Conservation (phyloP, 1,140 invertebrate genomes). For the Diachasmimorpha longicaudata region DNA sequence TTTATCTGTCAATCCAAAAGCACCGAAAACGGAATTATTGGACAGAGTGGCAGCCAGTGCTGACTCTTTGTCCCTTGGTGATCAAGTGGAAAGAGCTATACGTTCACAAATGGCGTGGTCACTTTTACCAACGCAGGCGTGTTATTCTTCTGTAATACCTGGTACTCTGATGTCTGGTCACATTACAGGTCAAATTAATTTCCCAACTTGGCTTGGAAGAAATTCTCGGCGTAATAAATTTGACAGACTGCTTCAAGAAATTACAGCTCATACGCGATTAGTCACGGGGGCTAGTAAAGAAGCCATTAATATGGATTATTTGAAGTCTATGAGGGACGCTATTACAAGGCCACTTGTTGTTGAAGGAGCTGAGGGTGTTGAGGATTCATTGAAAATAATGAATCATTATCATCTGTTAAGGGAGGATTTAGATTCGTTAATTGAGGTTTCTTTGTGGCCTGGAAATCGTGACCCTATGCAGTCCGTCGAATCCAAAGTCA, state of each 20-base stretch:
- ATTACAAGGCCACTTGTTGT: constrained; percentile 77
- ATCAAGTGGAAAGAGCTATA: constrained; percentile 84
- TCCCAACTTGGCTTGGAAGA: constrained; percentile 95
- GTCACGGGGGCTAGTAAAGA: constrained; percentile 76
- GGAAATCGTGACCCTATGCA: constrained; percentile 77
- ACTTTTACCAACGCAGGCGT: constrained; percentile 89
- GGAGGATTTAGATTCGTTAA: constrained; percentile 89
- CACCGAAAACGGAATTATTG: constrained; percentile 70
- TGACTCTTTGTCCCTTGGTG: constrained; percentile 84
- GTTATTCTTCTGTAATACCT: constrained; percentile 90
- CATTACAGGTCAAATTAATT: constrained; percentile 79
- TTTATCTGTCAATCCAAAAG: constrained; percentile 73
- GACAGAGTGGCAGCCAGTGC: constrained; percentile 78
- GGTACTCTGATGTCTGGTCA: constrained; percentile 84
- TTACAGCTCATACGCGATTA: constrained; percentile 51
- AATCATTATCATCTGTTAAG: constrained; percentile 83
- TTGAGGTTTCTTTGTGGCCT: constrained; percentile 87
- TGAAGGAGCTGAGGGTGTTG: constrained; percentile 74
- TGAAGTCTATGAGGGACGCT: constrained; percentile 72
- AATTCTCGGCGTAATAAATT: constrained; percentile 87
- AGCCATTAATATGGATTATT: constrained; percentile 84
- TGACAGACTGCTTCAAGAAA: constrained; percentile 66
- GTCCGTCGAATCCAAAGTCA: constrained; percentile 77
- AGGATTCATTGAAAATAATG: constrained; percentile 77
- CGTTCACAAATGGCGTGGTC: constrained; percentile 82